phyloP scores from a whole-genome alignment of 2,113 vertebrate species.

The Gallinago jamesoni region DNA sequence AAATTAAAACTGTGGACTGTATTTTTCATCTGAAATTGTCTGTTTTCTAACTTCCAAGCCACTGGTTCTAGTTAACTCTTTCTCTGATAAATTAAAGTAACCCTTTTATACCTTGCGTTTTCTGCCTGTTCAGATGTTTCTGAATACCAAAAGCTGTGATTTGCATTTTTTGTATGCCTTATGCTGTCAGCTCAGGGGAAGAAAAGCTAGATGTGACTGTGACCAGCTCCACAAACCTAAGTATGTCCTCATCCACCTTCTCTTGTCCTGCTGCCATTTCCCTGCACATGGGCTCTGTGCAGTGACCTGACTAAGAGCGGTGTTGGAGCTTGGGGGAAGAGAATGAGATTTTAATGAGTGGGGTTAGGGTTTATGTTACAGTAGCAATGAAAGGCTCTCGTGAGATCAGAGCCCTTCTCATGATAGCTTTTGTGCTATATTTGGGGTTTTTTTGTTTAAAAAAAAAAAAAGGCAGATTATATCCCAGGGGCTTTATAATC shows the following conservation, averaged over 20 bases:
- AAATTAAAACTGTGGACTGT: not conserved
- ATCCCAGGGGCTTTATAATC: not conserved
- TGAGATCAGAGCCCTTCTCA: conserved; percentile 35
- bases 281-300: conserved; percentile 6
- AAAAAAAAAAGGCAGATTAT: not conserved
- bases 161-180: conserved; percentile 6
- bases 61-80: not conserved
- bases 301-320: conserved; percentile 8
- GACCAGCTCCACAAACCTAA: not conserved
- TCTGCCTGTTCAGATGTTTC: not conserved
- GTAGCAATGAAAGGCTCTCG: not conserved
- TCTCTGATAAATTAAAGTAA: not conserved
- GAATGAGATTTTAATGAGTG: conserved; percentile 34
- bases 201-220: conserved; percentile 50
- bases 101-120: not conserved
- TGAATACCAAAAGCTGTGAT: not conserved
- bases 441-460: too few species aligned
- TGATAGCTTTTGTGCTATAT: not conserved
- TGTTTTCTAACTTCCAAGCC: not conserved
- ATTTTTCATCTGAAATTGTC: conserved; percentile 6
- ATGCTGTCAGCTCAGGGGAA: not conserved
- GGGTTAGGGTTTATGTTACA: conserved; percentile 29
- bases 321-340: conserved; percentile 33
- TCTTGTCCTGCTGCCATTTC: conserved; percentile 42
- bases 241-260: conserved; percentile 26